phyloP scores from a whole-genome alignment of 1,140 invertebrate species.

The Drosophila lacertosa region DNA sequence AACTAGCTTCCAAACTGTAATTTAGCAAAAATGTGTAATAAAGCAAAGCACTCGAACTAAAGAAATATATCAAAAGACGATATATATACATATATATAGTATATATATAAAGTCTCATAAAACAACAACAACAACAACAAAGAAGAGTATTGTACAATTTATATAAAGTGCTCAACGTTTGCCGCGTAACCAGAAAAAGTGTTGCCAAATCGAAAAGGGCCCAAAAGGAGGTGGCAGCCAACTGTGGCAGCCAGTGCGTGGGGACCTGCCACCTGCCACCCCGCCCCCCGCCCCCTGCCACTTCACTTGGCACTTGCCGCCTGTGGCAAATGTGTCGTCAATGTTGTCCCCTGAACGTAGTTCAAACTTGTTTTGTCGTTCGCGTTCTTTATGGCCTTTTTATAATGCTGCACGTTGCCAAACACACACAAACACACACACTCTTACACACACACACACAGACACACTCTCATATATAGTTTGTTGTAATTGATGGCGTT shows the following conservation, averaged over 20 bases:
- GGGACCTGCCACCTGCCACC: conserved; percentile 26
- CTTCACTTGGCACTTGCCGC: conserved; percentile 54
- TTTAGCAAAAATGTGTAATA: conserved; percentile 82
- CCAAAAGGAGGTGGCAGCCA: conserved; percentile 19
- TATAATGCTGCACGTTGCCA: conserved; percentile 60
- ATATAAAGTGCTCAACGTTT: conserved; percentile 73
- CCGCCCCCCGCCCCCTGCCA: no score
- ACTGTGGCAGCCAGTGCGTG: conserved; percentile 58
- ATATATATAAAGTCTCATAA: conserved; percentile 63
- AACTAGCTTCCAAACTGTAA: conserved; percentile 77
- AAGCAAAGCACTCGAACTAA: conserved; percentile 43
- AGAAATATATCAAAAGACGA: conserved; percentile 69
- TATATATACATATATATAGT: conserved; percentile 37
- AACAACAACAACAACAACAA: conserved; percentile 16
- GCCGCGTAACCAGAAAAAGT: conserved; percentile 76
- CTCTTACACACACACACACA: conserved; percentile 3
- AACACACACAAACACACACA: conserved; percentile 7
- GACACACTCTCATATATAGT: conserved; percentile 19
- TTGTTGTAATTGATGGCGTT: conserved; percentile 61
- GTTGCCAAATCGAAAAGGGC: conserved; percentile 77
- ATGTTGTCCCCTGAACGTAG: conserved; percentile 34
- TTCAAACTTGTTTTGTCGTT: conserved; percentile 57
- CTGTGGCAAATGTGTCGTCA: conserved; percentile 45
- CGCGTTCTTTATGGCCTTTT: conserved; percentile 77
- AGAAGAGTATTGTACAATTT: conserved; percentile 74